A percentile compares a stretch with the other conserved stretches of the same genome.
Conservation (phyloP, 2,113 vertebrate species). For the Acanthochromis polyacanthus region DNA sequence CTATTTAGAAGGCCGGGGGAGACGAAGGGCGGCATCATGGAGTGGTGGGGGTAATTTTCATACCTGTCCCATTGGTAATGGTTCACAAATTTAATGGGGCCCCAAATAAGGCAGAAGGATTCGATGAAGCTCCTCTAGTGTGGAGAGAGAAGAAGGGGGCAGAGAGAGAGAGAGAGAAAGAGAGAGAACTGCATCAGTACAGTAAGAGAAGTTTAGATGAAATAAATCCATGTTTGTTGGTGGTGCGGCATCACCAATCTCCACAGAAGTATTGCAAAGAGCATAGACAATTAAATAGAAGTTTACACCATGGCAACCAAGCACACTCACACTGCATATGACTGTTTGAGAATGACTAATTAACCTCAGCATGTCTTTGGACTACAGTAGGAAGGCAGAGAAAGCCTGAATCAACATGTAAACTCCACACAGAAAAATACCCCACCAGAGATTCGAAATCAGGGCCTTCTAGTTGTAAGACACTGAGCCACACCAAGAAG, state of each 20-base stretch:
- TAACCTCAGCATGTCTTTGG: no score
- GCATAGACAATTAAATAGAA: no score
- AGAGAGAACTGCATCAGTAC: background rate
- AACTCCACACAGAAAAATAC: no score
- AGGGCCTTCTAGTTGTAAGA: no score
- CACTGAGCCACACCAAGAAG: no score
- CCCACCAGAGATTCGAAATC: no score
- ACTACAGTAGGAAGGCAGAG: no score
- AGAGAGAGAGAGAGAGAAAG: background rate
- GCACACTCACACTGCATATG: no score
- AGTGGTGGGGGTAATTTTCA: slow-evolving; percentile 75
- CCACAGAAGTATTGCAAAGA: no score
- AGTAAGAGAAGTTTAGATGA: background rate
- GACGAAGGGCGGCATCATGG: slow-evolving; percentile 24
- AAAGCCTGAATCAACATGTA: no score
- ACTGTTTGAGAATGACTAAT: no score
- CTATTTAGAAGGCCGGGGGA: slow-evolving; percentile 29
- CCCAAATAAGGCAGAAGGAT: slow-evolving; percentile 65
- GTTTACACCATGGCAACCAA: no score
- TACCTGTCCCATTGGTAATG: slow-evolving; percentile 79
- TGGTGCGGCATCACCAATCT: background rate
- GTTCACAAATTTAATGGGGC: slow-evolving; percentile 62
- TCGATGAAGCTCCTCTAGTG: slow-evolving; percentile 47
- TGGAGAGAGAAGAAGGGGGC: background rate
- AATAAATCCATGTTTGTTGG: background rate